Percentiles rank a stretch among this genome's conserved stretches.
Conservation (phyloP, 2,113 vertebrate genomes). For the Corythoichthys haematopterus region DNA sequence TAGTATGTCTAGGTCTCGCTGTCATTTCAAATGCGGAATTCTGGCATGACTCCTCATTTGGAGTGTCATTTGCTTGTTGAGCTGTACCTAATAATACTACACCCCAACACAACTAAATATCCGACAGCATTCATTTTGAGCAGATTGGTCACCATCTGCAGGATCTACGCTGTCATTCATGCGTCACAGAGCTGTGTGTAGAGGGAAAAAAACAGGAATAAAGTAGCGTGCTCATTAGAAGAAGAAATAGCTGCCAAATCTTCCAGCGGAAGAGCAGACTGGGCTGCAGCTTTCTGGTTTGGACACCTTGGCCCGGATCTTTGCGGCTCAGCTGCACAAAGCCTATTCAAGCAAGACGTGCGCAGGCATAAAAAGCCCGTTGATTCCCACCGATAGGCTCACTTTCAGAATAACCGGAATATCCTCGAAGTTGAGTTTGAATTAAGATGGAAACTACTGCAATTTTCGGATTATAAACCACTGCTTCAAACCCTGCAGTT, state of each 20-base stretch:
- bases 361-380: constrained; percentile 21
- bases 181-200: background rate
- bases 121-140: background rate
- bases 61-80: background rate
- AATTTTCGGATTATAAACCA: too few species aligned
- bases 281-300: constrained; percentile 20
- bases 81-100: background rate
- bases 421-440: background rate
- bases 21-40: background rate
- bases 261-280: constrained; percentile 9
- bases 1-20: background rate
- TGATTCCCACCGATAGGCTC: constrained; percentile 20
- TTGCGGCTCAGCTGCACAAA: constrained; percentile 26
- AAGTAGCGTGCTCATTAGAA: constrained; percentile 12
- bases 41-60: background rate
- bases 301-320: constrained; percentile 21
- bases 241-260: constrained; percentile 12
- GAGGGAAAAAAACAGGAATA: constrained; percentile 4
- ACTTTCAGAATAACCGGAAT: constrained; percentile 11
- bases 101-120: background rate
- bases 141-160: background rate
- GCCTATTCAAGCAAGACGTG: constrained; percentile 33
- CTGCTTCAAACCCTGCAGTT: too few species aligned
- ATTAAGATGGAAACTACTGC: too few species aligned
- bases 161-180: background rate